Evolutionary conservation across 2,888 invertebrate genomes (phyloP), one percentile per base, ranked within the genome.

Genomic region (Cheilosia vernalis): DNA sequence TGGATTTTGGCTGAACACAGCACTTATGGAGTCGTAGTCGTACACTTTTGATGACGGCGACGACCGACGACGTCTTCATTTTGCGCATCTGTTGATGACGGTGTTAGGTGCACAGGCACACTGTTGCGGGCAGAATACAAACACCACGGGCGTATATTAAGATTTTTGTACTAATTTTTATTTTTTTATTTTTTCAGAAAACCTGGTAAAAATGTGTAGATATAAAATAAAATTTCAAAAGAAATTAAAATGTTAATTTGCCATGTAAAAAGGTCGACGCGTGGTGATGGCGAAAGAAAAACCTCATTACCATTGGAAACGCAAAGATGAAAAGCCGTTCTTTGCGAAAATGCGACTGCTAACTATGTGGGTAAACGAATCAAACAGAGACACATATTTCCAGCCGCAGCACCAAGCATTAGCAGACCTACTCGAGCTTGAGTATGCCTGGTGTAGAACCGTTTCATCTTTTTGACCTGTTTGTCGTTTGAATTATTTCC

Each of bases 161-260:
- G 30, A n/a, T 19, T 60, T 51, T 9, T 6, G 1, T 49, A 33
- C 33, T 33, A n/a, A n/a, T 47, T 17, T 61, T 19, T 61, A 2
- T 24, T 44, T 21, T 15, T 13, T 9, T 9, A 0, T 10, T 13
- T 19, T 19, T 13, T 17, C 13, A 21, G 5, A 53, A 17, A 66
- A 40, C 55, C 30, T 40, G 42, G 17, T 47, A 15, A 42, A 44
- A 30, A 56, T 49, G 30, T 56, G 30, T 42, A 64, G 30, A 30
- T 42, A 64, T 9, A 30, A 37, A 37, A 60, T 58, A 77, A 73
- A 61, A 84, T 79, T 55, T 70, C 64, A 64, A 87, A 84, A 73
- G 80, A 81, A 84, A 84, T 73, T 76, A 66, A 84, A 73, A 79
- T 87, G 74, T 55, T 74, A 84, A 84, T 84, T 69, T 67, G 33